Base-by-base conservation (phyloP, 2,113 vertebrate genomes). In the Erinaceus europaeus region DNA sequence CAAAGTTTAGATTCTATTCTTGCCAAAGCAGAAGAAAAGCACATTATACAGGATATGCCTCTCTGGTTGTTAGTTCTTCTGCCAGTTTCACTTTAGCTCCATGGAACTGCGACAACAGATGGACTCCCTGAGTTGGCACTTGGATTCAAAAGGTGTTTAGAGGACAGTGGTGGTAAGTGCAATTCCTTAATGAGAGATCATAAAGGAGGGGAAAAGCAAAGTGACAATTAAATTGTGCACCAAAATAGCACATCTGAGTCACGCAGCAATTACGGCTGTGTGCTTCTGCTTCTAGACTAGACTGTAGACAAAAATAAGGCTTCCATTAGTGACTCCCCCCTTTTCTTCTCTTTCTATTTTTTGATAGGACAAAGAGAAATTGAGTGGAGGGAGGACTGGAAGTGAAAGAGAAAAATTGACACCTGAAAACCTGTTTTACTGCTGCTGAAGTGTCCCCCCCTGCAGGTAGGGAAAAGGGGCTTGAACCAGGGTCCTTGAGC, bases 1-100 rank as follows among this genome's bases (percentile, higher is more conserved):
- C 21, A 92, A 87, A 91, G 10, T 69, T 74, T 88, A 90, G 32
- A 18, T 67, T 42, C 89, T 93, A 73, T 85, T 95, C 93, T 91
- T 91, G 67, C 84, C 80, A 89, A n/a, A 76, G n/a, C 38, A n/a
- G 38, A 84, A 88, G 72, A 77, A 74, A 90, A 88, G 15, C 3
- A 12, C 6, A 34, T 91, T 65, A 67, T 3, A 68, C 21, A 34
- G 53, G 83, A 52, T 5, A 20, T 48, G 89, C 38, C 36, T 89
- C 72, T 88, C 73, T 84, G 48, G 61, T 65, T 38, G n/a, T 68
- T 90, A 38, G 14, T 80, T 88, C 72, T 74, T 72, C 48, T 84
- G 69, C 10, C 92, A 91, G 91, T 88, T 93, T 89, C 4, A 23
- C 44, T 88, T 91, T 12, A 10, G 57, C 92, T 71, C 79, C 52